Conservation (phyloP, 1,140 invertebrate species). For the Propsilocerus akamusi region DNA sequence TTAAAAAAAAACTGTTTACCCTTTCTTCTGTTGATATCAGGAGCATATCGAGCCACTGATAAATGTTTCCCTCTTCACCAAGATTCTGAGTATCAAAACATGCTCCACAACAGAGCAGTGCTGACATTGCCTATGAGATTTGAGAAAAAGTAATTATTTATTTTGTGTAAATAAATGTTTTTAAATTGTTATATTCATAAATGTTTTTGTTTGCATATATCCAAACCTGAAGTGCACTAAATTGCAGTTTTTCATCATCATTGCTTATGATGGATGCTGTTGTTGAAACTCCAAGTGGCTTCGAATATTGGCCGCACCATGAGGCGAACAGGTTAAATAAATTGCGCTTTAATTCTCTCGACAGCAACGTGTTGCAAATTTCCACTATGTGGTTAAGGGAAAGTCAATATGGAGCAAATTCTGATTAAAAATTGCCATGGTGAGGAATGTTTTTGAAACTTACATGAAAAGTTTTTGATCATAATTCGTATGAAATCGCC, state of each 20-base stretch:
- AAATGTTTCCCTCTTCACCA: conserved; percentile 80
- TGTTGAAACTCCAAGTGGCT: conserved; percentile 22
- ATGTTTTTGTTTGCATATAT: background rate
- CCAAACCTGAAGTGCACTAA: conserved; percentile 54
- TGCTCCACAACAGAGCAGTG: conserved; percentile 83
- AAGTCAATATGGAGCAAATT: conserved; percentile 5
- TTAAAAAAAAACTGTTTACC: conserved; percentile 27
- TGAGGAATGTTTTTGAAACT: conserved; percentile 22
- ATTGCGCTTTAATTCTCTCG: conserved; percentile 66
- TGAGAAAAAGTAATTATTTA: conserved; percentile 5
- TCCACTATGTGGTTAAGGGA: conserved; percentile 44
- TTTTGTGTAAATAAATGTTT: no score
- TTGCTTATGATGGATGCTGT: conserved; percentile 13
- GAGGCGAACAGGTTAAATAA: conserved; percentile 82
- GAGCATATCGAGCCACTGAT: conserved; percentile 83
- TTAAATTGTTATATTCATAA: no score
- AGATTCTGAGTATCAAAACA: conserved; percentile 73
- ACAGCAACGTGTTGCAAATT: conserved; percentile 63
- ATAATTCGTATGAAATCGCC: conserved; percentile 87
- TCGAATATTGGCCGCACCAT: conserved; percentile 77
- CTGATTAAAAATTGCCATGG: background rate
- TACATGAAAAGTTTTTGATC: conserved; percentile 77
- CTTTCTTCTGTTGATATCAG: conserved; percentile 76
- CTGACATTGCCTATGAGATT: conserved; percentile 76
- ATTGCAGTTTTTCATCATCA: conserved; percentile 42